These are phyloP conservation scores for Molossus molossus DNA, from an alignment of 2,797 vertebrate genomes.

Conservation along the genomic window DNA sequence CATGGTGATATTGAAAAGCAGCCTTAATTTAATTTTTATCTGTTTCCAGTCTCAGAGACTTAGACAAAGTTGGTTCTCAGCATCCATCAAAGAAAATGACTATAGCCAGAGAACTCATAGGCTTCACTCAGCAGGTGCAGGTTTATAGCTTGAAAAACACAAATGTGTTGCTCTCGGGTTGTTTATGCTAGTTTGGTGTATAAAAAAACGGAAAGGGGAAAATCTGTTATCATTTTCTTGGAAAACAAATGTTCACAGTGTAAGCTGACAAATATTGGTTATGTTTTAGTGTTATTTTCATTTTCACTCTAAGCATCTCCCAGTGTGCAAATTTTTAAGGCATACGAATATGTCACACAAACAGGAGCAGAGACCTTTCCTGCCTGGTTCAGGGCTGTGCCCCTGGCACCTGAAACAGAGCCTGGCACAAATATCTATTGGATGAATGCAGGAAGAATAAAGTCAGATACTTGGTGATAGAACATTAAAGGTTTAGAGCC, in stretches of 20 bases:
- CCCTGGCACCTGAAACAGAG: background rate
- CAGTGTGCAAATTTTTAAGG: slow-evolving; percentile 2
- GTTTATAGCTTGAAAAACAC: slow-evolving; percentile 22
- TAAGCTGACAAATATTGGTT: slow-evolving; percentile 56
- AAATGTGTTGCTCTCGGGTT: background rate
- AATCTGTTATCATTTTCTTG: background rate
- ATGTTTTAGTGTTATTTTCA: background rate
- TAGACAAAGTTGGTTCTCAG: background rate
- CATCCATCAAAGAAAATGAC: background rate
- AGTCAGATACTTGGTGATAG: background rate
- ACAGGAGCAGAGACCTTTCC: background rate
- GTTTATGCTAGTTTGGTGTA: slow-evolving; percentile 15
- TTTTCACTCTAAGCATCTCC: slow-evolving; percentile 2
- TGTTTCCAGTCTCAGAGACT: slow-evolving; percentile 21
- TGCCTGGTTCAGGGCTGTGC: background rate
- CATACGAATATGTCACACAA: background rate
- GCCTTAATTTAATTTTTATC: slow-evolving; percentile 68
- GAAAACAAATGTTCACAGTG: slow-evolving; percentile 52
- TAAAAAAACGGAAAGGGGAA: background rate
- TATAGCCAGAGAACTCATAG: background rate
- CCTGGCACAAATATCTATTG: background rate
- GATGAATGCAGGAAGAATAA: background rate
- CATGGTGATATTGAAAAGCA: background rate
- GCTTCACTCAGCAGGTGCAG: background rate
- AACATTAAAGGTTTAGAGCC: background rate